Evolutionary conservation across 2,113 vertebrate genomes (phyloP), one percentile per base, ranked within the genome.

Genomic region (Pavo muticus): DNA sequence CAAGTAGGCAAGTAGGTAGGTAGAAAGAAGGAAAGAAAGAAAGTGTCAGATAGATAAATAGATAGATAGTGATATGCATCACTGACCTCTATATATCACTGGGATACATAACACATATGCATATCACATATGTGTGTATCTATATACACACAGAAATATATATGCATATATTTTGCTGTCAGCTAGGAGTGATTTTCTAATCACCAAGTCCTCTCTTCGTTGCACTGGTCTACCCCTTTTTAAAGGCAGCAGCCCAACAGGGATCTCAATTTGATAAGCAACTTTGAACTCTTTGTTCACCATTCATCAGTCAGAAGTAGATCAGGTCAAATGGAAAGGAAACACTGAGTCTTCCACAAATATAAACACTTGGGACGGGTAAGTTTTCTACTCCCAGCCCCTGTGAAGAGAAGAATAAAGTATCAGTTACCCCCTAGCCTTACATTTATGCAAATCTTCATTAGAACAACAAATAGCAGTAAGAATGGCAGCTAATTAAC

Each of bases 401-500:
- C 84, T 97, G 89, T 64, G 83, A 87, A 84, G 72, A 56, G 17
- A 86, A 67, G 81, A 94, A 91, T 89, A 90, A 88, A 92, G 65
- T 94, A 89, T 96, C 79, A 19, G 80, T 95, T 96, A 94, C 94
- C 94, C 88, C 57, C 84, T 88, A 84, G 93, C 80, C 91, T 91
- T 95, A 87, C 96, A 95, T 96, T 94, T 97, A 97, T 97, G 93
- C 91, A 97, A 79, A 96, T 95, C 91, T 96, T 92, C 91, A 91
- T 96, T 97, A 94, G 94, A 96, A 96, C 97, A 97, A 92, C 93
- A 97, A 95, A 96, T 88, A 95, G 93, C 74, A 75, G 84, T 89
- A 47, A 96, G 95, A 97, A 96, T 93, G 94, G 93, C 94, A 96
- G 95, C 96, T 97, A 93, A 97, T 97, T 97, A 97, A 95, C 96